phyloP scores from a whole-genome alignment of 2,888 invertebrate genomes.

The Synanthedon myopaeformis region DNA sequence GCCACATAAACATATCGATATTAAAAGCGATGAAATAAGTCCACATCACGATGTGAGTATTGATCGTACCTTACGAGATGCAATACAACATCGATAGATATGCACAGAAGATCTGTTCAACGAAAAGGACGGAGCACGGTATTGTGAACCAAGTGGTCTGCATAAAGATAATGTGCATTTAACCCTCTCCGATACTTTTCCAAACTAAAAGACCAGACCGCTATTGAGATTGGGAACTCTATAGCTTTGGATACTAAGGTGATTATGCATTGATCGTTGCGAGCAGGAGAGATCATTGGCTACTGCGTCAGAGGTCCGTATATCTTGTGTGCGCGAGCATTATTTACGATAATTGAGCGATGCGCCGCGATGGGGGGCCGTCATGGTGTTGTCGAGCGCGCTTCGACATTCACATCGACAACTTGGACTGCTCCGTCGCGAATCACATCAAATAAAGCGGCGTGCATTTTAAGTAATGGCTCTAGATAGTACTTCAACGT shows the following conservation, averaged over 20 bases:
- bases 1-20: background rate
- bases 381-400: conserved; percentile 66
- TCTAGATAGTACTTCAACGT: conserved; percentile 66
- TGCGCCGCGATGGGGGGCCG: conserved; percentile 69
- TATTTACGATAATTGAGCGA: conserved; percentile 72
- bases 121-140: conserved; percentile 53
- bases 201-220: conserved; percentile 33
- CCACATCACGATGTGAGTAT: conserved; percentile 27
- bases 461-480: conserved; percentile 69
- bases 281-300: conserved; percentile 48
- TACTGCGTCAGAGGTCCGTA: conserved; percentile 59
- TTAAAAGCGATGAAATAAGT: conserved; percentile 11
- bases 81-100: conserved; percentile 57
- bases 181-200: conserved; percentile 36
- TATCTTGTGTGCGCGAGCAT: conserved; percentile 70
- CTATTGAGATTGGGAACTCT: conserved; percentile 25
- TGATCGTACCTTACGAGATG: conserved; percentile 48
- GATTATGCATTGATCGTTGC: conserved; percentile 22
- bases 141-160: conserved; percentile 67
- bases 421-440: conserved; percentile 66
- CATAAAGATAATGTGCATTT: conserved; percentile 70
- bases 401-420: conserved; percentile 68
- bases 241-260: conserved; percentile 24
- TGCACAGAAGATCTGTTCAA: conserved; percentile 53
- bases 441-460: conserved; percentile 70